Conservation (phyloP, 2,113 vertebrate species). For the Myotis davidii region DNA sequence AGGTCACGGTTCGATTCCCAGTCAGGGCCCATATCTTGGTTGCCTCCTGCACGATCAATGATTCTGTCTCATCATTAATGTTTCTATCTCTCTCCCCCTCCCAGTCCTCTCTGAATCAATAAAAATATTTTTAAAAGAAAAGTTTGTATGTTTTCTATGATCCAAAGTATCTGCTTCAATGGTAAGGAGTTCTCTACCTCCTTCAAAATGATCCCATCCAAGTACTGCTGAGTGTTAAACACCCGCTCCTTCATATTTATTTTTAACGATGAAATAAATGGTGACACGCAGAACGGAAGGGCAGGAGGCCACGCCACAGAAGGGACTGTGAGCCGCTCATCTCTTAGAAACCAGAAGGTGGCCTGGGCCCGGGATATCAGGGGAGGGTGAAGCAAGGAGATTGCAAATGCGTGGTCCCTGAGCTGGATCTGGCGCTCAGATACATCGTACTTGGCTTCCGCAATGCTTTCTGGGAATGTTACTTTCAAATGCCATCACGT, state of each 20-base stretch:
- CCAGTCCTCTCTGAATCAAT: too few relatives aligned
- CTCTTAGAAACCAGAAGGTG: slow-evolving; percentile 17
- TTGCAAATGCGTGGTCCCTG: background rate
- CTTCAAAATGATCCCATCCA: background rate
- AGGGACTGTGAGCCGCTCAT: background rate
- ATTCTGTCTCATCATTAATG: too few relatives aligned
- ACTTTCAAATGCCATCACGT: background rate
- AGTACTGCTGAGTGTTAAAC: background rate
- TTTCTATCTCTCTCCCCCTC: too few relatives aligned
- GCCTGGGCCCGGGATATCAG: background rate
- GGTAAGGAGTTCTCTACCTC: background rate
- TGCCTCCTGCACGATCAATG: too few relatives aligned
- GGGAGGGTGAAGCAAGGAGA: background rate
- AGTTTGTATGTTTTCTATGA: background rate
- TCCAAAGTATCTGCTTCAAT: background rate
- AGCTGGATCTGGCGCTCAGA: background rate
- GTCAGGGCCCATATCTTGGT: too few relatives aligned
- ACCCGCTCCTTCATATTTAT: background rate
- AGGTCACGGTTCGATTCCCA: too few relatives aligned
- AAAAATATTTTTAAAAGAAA: background rate
- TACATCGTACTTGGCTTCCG: slow-evolving; percentile 2
- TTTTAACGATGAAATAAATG: background rate
- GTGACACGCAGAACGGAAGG: background rate
- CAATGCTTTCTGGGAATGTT: background rate
- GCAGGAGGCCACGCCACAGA: background rate